phyloP scores from a whole-genome alignment of 2,797 vertebrate species.

The Tiaroga cobitis region DNA sequence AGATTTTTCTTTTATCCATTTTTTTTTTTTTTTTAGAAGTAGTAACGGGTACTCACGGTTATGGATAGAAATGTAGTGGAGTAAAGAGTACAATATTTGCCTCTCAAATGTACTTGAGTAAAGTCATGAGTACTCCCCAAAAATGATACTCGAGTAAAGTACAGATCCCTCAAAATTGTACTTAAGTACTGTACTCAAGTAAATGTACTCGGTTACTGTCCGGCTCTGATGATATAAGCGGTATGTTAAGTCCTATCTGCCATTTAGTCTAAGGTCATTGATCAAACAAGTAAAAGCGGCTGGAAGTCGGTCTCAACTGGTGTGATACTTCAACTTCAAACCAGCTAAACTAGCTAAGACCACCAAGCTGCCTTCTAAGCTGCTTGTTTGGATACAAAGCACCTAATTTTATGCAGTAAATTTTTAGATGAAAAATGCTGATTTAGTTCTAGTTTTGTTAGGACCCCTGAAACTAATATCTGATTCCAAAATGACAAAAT shows the following conservation, averaged over 20 bases:
- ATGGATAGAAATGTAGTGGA: too few relatives aligned
- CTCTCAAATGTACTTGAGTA: too few relatives aligned
- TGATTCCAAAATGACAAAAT: background rate
- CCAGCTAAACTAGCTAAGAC: background rate
- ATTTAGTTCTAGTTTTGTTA: background rate
- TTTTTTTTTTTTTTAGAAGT: too few relatives aligned
- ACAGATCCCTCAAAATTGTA: too few relatives aligned
- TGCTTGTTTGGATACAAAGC: background rate
- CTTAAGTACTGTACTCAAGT: too few relatives aligned
- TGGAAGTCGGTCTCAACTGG: background rate
- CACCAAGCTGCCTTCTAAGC: background rate
- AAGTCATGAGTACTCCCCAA: too few relatives aligned
- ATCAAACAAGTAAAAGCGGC: background rate
- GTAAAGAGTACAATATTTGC: too few relatives aligned
- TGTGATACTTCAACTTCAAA: background rate
- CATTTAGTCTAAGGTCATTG: background rate
- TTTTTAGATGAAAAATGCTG: background rate
- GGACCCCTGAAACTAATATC: background rate
- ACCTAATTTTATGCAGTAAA: background rate
- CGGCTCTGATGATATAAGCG: background rate
- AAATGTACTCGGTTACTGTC: too few relatives aligned
- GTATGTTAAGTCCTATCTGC: background rate
- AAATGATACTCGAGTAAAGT: too few relatives aligned
- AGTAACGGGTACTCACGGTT: too few relatives aligned
- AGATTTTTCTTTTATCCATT: too few relatives aligned